Conservation (phyloP, 2,888 invertebrate genomes). For the Limnephilus rhombicus region DNA sequence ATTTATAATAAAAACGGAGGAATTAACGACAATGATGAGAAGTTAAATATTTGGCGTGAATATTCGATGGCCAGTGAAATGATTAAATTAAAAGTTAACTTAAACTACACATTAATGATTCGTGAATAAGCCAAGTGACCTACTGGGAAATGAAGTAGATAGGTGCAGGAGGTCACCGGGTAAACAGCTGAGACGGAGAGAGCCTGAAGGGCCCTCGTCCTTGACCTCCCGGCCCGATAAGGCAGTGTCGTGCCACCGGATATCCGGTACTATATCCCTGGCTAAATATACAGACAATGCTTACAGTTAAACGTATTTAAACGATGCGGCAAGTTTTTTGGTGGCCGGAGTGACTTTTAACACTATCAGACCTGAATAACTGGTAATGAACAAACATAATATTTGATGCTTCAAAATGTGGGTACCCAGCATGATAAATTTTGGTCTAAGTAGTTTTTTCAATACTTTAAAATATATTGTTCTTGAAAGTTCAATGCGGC, state of each 20-base stretch:
- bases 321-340: no score
- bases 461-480: no score
- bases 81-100: neutral
- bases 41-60: neutral
- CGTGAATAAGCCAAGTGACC: neutral
- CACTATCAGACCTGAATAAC: neutral
- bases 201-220: constrained; percentile 11
- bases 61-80: neutral
- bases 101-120: neutral
- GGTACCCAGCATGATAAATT: no score
- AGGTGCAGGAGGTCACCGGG: neutral
- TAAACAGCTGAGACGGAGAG: neutral
- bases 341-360: no score
- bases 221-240: constrained; percentile 19
- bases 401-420: no score
- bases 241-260: neutral
- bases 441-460: no score
- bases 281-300: neutral
- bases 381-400: neutral
- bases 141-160: neutral
- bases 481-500: no score
- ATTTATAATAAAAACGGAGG: no score
- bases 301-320: no score
- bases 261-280: neutral
- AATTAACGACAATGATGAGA: no score